A percentile compares a stretch with the other conserved stretches of the same genome.
Evolutionary conservation across 2,797 vertebrate genomes (phyloP).

Genomic region (Gymnocypris eckloni): DNA sequence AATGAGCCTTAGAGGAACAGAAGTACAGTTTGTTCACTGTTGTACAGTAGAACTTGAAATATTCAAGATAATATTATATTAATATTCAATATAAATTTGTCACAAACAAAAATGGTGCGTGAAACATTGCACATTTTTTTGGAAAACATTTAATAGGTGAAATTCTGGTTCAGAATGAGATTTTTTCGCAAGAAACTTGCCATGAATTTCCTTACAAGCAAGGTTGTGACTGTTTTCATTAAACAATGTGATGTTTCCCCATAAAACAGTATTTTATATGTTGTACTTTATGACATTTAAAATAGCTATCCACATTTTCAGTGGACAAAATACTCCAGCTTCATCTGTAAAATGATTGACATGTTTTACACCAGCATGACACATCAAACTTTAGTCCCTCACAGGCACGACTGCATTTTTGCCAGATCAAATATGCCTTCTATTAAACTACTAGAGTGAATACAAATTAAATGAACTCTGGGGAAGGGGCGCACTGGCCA

Average conservation of each 20-base stretch:
- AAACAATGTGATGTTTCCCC: neutral
- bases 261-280: neutral
- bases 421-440: neutral
- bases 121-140: neutral
- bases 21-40: neutral
- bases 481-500: neutral
- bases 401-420: neutral
- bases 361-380: too few relatives aligned
- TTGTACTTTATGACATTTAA: neutral
- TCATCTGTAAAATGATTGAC: conserved; percentile 5
- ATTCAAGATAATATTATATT: neutral
- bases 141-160: neutral
- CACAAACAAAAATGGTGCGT: neutral
- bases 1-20: neutral
- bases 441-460: conserved; percentile 10
- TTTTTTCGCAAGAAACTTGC: too few relatives aligned
- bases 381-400: neutral
- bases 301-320: neutral
- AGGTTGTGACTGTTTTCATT: neutral
- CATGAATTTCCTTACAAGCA: neutral
- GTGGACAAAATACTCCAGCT: neutral
- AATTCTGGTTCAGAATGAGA: neutral
- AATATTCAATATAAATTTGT: too few relatives aligned
- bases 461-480: neutral
- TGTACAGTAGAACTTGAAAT: neutral